Evolutionary conservation across 2,888 invertebrate genomes (phyloP).

Genomic region (Drosophila mimetica): DNA sequence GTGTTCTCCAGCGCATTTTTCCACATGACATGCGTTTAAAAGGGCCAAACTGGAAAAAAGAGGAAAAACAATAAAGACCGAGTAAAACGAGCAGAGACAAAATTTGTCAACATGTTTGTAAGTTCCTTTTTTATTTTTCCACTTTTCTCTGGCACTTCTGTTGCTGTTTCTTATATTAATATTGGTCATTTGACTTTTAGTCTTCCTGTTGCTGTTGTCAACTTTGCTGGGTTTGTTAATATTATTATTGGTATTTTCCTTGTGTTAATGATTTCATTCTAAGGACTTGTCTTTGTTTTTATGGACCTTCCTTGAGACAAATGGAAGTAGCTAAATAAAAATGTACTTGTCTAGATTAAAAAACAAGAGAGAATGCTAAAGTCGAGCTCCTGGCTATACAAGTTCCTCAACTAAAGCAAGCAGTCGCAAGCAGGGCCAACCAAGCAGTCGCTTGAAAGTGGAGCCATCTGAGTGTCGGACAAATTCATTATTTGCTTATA

Average conservation of each 20-base stretch:
- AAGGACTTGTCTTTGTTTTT: neutral
- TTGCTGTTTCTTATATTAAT: slow-evolving; percentile 12
- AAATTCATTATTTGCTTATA: no score
- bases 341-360: no score
- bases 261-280: neutral
- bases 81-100: slow-evolving; percentile 33
- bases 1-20: slow-evolving; percentile 31
- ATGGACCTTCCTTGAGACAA: no score
- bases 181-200: slow-evolving; percentile 19
- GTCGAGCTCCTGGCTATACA: no score
- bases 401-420: no score
- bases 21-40: slow-evolving; percentile 37
- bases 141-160: slow-evolving; percentile 1
- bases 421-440: no score
- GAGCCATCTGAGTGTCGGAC: no score
- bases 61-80: slow-evolving; percentile 5
- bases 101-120: slow-evolving; percentile 73
- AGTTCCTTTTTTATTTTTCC: slow-evolving; percentile 18
- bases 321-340: no score
- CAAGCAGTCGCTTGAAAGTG: no score
- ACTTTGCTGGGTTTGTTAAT: neutral
- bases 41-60: slow-evolving; percentile 2
- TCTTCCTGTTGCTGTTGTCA: neutral
- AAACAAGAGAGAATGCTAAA: no score
- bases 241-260: neutral